phyloP scores from a whole-genome alignment of 2,113 vertebrate genomes.

The Bombycilla garrulus region DNA sequence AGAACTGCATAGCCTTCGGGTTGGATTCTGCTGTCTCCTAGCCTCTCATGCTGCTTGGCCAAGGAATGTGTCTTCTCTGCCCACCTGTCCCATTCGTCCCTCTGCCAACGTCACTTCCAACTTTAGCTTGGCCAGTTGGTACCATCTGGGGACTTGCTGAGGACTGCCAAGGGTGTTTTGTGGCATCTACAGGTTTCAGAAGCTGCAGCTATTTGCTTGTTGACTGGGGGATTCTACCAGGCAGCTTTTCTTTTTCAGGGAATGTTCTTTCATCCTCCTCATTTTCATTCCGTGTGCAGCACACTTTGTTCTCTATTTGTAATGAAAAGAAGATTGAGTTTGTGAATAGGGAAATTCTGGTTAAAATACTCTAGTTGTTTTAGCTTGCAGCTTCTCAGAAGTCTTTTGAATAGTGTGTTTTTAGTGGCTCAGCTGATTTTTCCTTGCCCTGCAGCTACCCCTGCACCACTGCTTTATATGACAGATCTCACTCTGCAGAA shows the following conservation, averaged over 20 bases:
- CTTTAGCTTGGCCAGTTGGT: neutral
- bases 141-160: neutral
- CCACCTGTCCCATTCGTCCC: neutral
- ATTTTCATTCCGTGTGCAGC: constrained; percentile 50
- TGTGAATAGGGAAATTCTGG: constrained; percentile 35
- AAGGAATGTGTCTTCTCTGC: neutral
- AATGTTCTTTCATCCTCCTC: constrained; percentile 38
- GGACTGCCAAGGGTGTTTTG: neutral
- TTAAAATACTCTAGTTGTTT: constrained; percentile 29
- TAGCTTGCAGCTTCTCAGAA: constrained; percentile 17
- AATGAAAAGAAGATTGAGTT: constrained; percentile 49
- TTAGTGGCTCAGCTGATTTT: neutral
- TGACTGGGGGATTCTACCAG: neutral
- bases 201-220: neutral
- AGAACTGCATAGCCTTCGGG: neutral
- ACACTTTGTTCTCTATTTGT: constrained; percentile 16
- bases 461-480: neutral
- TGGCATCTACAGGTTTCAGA: neutral
- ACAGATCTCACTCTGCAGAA: neutral
- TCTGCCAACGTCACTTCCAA: neutral
- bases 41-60: neutral
- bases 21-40: neutral
- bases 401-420: neutral
- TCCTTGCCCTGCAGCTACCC: neutral
- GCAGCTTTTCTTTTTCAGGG: neutral